Base-by-base conservation (phyloP, 35 echinoderm and acorn worm genomes). In the Eucidaris tribuloides region DNA sequence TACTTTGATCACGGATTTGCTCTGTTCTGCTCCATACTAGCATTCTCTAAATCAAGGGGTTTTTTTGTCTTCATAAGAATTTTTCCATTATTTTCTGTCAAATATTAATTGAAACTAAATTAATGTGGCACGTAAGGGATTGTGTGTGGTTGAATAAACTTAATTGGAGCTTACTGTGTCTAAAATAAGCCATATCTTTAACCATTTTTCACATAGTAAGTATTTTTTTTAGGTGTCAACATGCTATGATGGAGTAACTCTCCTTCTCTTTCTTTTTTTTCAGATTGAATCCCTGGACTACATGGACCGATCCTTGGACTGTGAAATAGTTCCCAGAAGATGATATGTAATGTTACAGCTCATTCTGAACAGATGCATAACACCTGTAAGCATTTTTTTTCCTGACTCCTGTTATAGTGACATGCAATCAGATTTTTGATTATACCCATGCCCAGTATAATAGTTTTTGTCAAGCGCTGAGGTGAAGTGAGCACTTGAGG, bases 281-380 rank as follows among this genome's bases (percentile, higher is more conserved):
- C 58, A 88, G 88, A 44, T 97, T 4, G 93, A 90, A 52, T 87
- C 86, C 1, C 29, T 99, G 58, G 96, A 99, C 40, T 99, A 99
- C 46, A 85, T 99, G 7, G 93, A 99, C 63, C 48, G 83, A 65
- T 43, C 84, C 56, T 43, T 99, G 39, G 91, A 78, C 42, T 93
- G 96, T 71, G 82, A 99, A 49, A 90, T 99, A 20, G 76, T 86
- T 14, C 71, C 89, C 28, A 34, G 79, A 85, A 36, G 83, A 99
- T 55, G 77, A 85, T n/a, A 88, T 59, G 56, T 37, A 48, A 88
- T 87, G 46, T 58, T 87, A 24, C 90, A 99, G 43, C 84, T 93
- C 30, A 82, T 99, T 28, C 83, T 99, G 2, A 93, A 49, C 83
- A 93, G 27, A 93, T 99, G 30, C 54, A 99, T 29, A 79, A 92